phyloP scores from a whole-genome alignment of 1,140 invertebrate species.

The Zophobas atratus region DNA sequence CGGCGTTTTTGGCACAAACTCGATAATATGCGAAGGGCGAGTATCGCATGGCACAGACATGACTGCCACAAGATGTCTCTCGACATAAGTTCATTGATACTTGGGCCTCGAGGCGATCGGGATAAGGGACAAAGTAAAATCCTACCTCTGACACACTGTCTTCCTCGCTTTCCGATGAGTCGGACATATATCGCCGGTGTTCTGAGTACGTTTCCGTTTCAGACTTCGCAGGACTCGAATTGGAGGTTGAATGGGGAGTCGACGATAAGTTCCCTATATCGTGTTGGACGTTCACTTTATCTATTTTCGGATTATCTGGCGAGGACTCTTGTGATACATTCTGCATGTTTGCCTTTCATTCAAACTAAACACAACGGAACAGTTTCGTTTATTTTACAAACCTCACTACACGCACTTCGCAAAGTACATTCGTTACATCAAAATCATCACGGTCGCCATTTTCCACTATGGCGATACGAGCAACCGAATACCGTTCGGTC shows the following conservation, averaged over 20 bases:
- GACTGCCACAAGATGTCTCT: constrained; percentile 68
- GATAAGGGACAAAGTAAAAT: constrained; percentile 43
- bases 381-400: constrained; percentile 60
- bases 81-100: constrained; percentile 67
- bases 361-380: constrained; percentile 58
- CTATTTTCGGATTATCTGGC: constrained; percentile 84
- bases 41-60: constrained; percentile 57
- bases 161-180: constrained; percentile 93
- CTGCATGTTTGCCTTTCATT: constrained; percentile 87
- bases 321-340: constrained; percentile 84
- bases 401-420: constrained; percentile 63
- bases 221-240: constrained; percentile 80
- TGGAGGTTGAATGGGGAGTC: constrained; percentile 74
- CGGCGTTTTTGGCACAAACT: constrained; percentile 46
- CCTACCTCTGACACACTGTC: constrained; percentile 93
- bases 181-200: constrained; percentile 88
- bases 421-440: constrained; percentile 65
- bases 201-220: constrained; percentile 85
- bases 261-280: constrained; percentile 76
- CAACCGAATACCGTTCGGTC: constrained; percentile 10
- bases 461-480: constrained; percentile 64
- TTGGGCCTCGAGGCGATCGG: constrained; percentile 60
- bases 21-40: constrained; percentile 59
- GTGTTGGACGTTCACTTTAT: constrained; percentile 75
- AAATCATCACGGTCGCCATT: constrained; percentile 67